Evolutionary conservation across 2,888 invertebrate species (phyloP), one percentile per base, ranked within the genome.

Genomic region (Mythimna lalbum): DNA sequence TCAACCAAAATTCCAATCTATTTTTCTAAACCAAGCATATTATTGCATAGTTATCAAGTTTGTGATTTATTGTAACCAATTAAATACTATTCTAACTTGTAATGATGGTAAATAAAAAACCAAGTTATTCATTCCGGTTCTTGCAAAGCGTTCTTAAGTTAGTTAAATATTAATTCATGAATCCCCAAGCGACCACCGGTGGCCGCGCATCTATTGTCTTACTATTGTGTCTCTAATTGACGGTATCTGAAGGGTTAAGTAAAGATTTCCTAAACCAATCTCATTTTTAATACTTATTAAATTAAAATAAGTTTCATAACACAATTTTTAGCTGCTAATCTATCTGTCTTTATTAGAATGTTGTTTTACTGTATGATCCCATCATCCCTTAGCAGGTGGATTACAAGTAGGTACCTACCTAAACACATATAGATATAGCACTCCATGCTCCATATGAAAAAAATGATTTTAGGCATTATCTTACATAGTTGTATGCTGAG

Each of bases 401-500:
- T 60, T 47, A 6, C 47, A 60, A 31, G 60, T 47, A 27, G 2
- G 36, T 57, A 57, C 17, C 5, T 52, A 50, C n/a, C 12, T 56
- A 56, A 9, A 39, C 23, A 23, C 12, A 5, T 73, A 68, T 2
- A n/a, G 14, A 5, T 73, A 68, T 2, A n/a, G 14, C 33, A 49
- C 14, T n/a, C 21, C 19, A 10, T 31, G 14, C 1, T 39, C 4
- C 7, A 36, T 12, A 7, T 23, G 27, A 59, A 27, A 2, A 43
- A 66, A 27, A 33, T 12, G 7, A 1, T 27, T 39, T 9, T 21
- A 59, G 5, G 21, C 5, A n/a, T 68, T 33, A n/a, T 31, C 33
- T 65, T 49, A n/a, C 31, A 0, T n/a, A 27, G 1, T 3, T 21
- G 50, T 0, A 1, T n/a, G 21, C 59, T 53, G 21, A 50, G 17